phyloP scores from a whole-genome alignment of 2,888 invertebrate species.

The Cataglyphis altisquamis region DNA sequence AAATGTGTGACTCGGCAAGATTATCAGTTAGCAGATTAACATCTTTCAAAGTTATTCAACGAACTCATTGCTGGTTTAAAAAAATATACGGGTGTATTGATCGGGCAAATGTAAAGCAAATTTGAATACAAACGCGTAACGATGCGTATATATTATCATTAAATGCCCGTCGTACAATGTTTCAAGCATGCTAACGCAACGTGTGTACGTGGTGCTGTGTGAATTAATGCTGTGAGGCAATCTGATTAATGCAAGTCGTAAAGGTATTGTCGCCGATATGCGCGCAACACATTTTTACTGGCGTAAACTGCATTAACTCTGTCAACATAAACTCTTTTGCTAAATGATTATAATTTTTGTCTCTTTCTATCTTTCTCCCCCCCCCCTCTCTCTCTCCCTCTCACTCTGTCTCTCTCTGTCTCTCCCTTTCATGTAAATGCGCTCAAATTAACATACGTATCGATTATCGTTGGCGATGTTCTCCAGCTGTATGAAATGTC shows the following conservation, averaged over 20 bases:
- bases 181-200: slow-evolving; percentile 40
- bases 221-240: slow-evolving; percentile 34
- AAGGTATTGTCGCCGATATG: slow-evolving; percentile 36
- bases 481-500: background rate
- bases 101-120: slow-evolving; percentile 16
- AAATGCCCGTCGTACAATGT: slow-evolving; percentile 20
- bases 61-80: background rate
- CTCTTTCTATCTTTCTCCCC: background rate
- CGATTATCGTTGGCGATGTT: slow-evolving; percentile 7
- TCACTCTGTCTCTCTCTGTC: too few relatives aligned
- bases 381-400: too few relatives aligned
- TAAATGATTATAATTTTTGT: slow-evolving; percentile 28
- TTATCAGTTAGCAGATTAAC: background rate
- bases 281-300: slow-evolving; percentile 23
- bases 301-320: slow-evolving; percentile 25
- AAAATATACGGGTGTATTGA: slow-evolving; percentile 19
- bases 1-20: background rate
- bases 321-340: slow-evolving; percentile 3
- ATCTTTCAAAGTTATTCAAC: background rate
- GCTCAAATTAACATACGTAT: slow-evolving; percentile 27
- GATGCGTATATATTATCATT: slow-evolving; percentile 38
- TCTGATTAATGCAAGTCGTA: slow-evolving; percentile 49
- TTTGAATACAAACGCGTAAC: slow-evolving; percentile 36
- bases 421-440: background rate
- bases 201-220: slow-evolving; percentile 9